phyloP scores from a whole-genome alignment of 2,797 vertebrate species.

The Smutsia gigantea region DNA sequence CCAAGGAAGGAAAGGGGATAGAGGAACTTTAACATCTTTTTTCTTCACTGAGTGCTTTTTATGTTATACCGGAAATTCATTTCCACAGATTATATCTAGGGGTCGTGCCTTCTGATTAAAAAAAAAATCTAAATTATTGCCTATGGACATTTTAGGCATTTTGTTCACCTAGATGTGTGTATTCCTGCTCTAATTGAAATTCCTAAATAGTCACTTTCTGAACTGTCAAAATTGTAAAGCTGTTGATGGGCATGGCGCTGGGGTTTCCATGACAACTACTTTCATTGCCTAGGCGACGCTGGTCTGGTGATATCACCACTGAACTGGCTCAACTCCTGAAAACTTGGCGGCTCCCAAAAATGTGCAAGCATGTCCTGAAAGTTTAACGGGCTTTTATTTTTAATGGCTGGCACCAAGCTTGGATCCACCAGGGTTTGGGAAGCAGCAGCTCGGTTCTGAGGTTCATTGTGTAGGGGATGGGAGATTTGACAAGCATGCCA shows the following conservation, averaged over 20 bases:
- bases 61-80: conserved; percentile 52
- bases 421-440: background rate
- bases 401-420: conserved; percentile 38
- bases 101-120: conserved; percentile 64
- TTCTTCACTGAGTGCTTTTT: conserved; percentile 64
- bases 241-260: conserved; percentile 84
- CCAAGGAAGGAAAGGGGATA: conserved; percentile 54
- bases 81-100: conserved; percentile 77
- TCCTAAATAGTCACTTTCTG: conserved; percentile 87
- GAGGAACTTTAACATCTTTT: conserved; percentile 68
- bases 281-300: conserved; percentile 82
- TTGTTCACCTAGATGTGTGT: conserved; percentile 83
- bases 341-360: conserved; percentile 78
- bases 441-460: background rate
- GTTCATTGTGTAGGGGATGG: background rate
- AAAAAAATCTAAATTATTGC: conserved; percentile 54
- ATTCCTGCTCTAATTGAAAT: conserved; percentile 87
- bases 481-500: conserved; percentile 59
- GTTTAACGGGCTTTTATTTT: conserved; percentile 74
- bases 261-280: conserved; percentile 85
- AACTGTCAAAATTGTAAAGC: conserved; percentile 88
- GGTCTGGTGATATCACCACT: conserved; percentile 79
- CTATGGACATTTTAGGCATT: conserved; percentile 1
- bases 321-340: conserved; percentile 82
- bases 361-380: conserved; percentile 73